phyloP scores from a whole-genome alignment of 1,140 invertebrate genomes.

The Steinernema feltiae region DNA sequence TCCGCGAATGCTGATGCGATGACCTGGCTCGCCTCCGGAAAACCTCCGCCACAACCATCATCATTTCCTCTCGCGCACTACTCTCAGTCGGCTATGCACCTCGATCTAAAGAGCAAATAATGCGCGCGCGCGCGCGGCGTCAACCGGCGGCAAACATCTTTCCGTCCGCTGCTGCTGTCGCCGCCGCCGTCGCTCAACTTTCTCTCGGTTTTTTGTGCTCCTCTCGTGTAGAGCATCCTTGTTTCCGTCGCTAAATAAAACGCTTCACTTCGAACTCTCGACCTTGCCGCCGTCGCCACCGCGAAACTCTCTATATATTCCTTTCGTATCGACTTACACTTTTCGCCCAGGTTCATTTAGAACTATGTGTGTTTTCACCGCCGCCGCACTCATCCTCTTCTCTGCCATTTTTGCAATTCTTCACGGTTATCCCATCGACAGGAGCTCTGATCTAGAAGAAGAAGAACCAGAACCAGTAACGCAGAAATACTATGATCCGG shows the following conservation, averaged over 20 bases:
- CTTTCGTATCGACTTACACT: not conserved
- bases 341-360: not conserved
- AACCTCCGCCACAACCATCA: not conserved
- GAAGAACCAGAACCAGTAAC: too few species aligned
- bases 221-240: too few species aligned
- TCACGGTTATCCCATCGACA: not conserved
- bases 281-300: not conserved
- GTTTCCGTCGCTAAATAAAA: too few species aligned
- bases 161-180: not conserved
- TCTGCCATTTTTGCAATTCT: not conserved
- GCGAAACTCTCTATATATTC: not conserved
- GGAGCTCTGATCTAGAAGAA: too few species aligned
- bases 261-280: not conserved
- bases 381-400: not conserved
- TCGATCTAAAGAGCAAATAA: constrained; percentile 4
- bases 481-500: too few species aligned
- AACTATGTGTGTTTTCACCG: not conserved
- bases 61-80: not conserved
- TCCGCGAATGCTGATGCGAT: too few species aligned
- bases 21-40: not conserved
- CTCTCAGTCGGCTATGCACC: too few species aligned
- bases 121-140: not conserved
- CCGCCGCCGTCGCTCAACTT: not conserved
- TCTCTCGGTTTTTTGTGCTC: not conserved
- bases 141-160: not conserved